phyloP scores from a whole-genome alignment of 2,797 vertebrate genomes.

The Intellagama lesueurii region DNA sequence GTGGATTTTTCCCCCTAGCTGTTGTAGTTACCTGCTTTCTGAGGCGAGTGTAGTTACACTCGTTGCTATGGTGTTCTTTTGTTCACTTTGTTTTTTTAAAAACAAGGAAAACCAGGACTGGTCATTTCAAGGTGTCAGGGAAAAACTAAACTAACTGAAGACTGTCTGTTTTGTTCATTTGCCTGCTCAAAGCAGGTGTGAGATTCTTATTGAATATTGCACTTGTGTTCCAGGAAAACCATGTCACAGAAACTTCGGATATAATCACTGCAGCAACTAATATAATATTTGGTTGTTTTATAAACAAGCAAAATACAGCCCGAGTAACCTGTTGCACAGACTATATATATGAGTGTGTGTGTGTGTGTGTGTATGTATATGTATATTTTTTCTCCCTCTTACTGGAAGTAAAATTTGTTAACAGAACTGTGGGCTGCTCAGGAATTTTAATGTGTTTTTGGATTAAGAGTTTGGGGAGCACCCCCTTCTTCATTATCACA shows the following conservation, averaged over 20 bases:
- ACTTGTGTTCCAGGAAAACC: neutral
- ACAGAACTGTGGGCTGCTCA: neutral
- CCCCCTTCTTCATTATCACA: neutral
- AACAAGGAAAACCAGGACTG: neutral
- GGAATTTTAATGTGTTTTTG: neutral
- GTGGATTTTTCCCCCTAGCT: neutral
- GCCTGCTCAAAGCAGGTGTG: accelerated
- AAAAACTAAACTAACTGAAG: neutral
- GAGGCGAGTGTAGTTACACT: neutral
- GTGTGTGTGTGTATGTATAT: too few relatives aligned
- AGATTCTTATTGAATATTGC: neutral
- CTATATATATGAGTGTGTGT: neutral
- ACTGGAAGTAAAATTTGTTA: neutral
- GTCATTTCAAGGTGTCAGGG: neutral
- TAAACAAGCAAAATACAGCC: neutral
- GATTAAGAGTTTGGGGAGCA: neutral
- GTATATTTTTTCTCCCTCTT: too few relatives aligned
- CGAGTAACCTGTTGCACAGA: neutral
- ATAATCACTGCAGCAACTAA: neutral
- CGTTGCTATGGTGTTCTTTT: neutral
- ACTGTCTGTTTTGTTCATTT: accelerated
- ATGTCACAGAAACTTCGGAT: neutral
- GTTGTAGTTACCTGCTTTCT: constrained; percentile 60
- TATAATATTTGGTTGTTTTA: neutral
- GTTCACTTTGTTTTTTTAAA: neutral